Evolutionary conservation across 2,888 invertebrate genomes (phyloP).

Genomic region (Parochlus steinenii): DNA sequence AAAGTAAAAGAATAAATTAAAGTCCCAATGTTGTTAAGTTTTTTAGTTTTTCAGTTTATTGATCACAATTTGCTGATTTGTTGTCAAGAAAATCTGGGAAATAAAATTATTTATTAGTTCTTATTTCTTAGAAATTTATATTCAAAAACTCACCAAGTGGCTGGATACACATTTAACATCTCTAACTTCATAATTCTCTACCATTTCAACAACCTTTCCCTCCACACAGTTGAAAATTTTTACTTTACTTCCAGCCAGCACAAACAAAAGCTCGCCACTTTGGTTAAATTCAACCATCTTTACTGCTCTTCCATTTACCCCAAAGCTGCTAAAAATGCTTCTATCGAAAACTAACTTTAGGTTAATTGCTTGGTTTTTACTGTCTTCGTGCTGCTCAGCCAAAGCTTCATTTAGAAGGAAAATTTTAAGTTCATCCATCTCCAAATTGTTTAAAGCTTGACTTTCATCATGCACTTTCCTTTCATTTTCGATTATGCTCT

Average conservation of each 20-base stretch:
- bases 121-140: not conserved
- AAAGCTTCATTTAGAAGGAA: slow-evolving; percentile 6
- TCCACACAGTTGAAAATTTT: slow-evolving; percentile 7
- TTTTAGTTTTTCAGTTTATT: slow-evolving; percentile 7
- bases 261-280: slow-evolving; percentile 6
- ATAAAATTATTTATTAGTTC: not conserved
- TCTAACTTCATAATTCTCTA: slow-evolving; percentile 1
- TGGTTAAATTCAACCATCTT: slow-evolving; percentile 4
- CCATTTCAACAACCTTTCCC: not conserved
- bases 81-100: slow-evolving; percentile 8
- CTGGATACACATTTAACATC: slow-evolving; percentile 4
- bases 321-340: slow-evolving; percentile 7
- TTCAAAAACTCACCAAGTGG: slow-evolving; percentile 6
- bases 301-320: not conserved
- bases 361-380: not conserved
- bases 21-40: too few relatives aligned
- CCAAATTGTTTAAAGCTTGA: slow-evolving; percentile 13
- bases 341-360: slow-evolving; percentile 3
- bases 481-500: slow-evolving; percentile 28
- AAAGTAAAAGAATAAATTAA: too few relatives aligned
- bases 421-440: slow-evolving; percentile 11
- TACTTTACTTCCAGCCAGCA: slow-evolving; percentile 1
- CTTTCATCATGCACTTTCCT: slow-evolving; percentile 18
- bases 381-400: not conserved
- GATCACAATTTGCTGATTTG: slow-evolving; percentile 5